Percentiles rank a stretch among this genome's conserved stretches.
Evolutionary conservation across 2,797 vertebrate species (phyloP).

Genomic region (Eulemur coronatus): DNA sequence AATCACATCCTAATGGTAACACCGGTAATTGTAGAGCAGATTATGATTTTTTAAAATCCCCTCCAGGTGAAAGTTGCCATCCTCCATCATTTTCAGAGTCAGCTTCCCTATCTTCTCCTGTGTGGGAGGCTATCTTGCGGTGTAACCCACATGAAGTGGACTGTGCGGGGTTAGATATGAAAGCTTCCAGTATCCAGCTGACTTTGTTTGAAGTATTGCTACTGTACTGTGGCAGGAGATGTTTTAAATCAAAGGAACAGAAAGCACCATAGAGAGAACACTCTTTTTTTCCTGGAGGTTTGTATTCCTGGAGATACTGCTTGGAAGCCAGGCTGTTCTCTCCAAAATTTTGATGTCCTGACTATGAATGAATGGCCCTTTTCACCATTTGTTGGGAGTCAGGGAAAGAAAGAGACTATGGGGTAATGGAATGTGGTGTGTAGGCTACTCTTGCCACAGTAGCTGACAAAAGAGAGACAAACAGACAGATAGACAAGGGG

Average conservation of each 20-base stretch:
- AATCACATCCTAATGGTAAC: neutral
- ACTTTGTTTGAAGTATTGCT: conserved; percentile 59
- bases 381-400: neutral
- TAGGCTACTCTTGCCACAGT: neutral
- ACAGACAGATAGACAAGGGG: neutral
- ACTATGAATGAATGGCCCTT: neutral
- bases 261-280: conserved; percentile 45
- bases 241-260: conserved; percentile 70
- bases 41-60: neutral
- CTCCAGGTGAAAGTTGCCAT: neutral
- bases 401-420: neutral
- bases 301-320: conserved; percentile 52
- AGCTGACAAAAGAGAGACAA: neutral
- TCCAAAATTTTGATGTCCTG: conserved; percentile 48
- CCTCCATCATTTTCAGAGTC: neutral
- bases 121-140: neutral
- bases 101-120: neutral
- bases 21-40: neutral
- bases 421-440: too few species aligned
- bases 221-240: conserved; percentile 49
- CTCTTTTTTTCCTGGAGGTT: conserved; percentile 16
- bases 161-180: conserved; percentile 51
- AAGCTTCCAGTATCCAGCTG: conserved; percentile 56
- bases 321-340: conserved; percentile 49
- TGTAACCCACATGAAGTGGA: conserved; percentile 45